Conservation (phyloP, 2,888 invertebrate species). For the Trissonchulus latispiculum region DNA sequence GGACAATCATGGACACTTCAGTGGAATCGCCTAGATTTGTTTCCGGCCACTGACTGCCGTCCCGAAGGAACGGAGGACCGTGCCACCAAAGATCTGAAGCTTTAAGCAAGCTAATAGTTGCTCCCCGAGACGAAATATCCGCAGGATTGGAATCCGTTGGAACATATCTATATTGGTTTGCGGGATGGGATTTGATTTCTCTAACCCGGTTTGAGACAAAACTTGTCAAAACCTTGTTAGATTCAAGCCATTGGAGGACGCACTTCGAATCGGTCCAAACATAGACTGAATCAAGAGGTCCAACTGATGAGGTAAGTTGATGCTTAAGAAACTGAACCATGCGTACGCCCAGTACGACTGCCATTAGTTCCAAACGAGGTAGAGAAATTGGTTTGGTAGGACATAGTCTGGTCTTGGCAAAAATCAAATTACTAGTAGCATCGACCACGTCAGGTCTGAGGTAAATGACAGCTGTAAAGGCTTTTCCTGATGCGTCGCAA, state of each 20-base stretch:
- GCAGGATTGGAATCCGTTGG: constrained; percentile 33
- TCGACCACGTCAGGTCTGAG: constrained; percentile 7
- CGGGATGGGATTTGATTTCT: constrained; percentile 26
- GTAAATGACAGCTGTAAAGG: constrained; percentile 30
- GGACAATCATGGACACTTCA: too few relatives aligned
- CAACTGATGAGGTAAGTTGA: constrained; percentile 27
- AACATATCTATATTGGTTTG: constrained; percentile 31
- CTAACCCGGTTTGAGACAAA: constrained; percentile 32
- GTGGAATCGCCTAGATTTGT: too few relatives aligned
- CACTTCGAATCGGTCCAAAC: constrained; percentile 30
- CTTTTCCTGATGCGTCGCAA: constrained; percentile 30
- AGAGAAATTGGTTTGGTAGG: constrained; percentile 30
- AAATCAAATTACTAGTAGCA: constrained; percentile 19
- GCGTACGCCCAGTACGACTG: constrained; percentile 24
- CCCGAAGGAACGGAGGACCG: constrained; percentile 30
- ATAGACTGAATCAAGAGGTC: not conserved
- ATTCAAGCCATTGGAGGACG: constrained; percentile 29
- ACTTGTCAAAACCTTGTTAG: constrained; percentile 11
- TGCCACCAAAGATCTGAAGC: constrained; percentile 30
- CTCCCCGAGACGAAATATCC: constrained; percentile 32
- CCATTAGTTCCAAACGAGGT: constrained; percentile 23
- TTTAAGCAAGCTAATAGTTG: constrained; percentile 20
- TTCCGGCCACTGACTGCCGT: not conserved
- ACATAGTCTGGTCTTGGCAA: constrained; percentile 29
- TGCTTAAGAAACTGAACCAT: constrained; percentile 21